phyloP scores from a whole-genome alignment of 2,888 invertebrate genomes.

The Nezara viridula region DNA sequence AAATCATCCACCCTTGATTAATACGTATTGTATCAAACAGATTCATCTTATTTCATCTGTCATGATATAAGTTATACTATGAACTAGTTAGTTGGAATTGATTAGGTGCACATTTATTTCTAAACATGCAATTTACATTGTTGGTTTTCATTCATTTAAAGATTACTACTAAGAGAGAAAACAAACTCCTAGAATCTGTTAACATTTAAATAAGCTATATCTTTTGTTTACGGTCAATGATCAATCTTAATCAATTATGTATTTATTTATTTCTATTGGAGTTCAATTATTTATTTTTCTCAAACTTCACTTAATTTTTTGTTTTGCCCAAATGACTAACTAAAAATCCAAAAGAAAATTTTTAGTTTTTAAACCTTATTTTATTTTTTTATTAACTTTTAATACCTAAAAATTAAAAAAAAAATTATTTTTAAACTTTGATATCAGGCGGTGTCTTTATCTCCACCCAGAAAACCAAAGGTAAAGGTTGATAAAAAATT shows the following conservation, averaged over 20 bases:
- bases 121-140: not conserved
- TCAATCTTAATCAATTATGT: not conserved
- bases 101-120: not conserved
- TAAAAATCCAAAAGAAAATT: not conserved
- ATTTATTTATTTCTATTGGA: not conserved
- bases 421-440: not conserved
- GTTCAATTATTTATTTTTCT: not conserved
- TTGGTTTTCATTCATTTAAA: constrained; percentile 11
- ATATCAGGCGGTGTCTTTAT: constrained; percentile 34
- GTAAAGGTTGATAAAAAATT: constrained; percentile 27
- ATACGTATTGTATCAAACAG: too few relatives aligned
- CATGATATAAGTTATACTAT: too few relatives aligned
- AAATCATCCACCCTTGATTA: too few relatives aligned
- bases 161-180: not conserved
- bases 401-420: not conserved
- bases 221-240: not conserved
- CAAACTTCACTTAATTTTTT: not conserved
- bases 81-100: not conserved
- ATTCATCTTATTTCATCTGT: too few relatives aligned
- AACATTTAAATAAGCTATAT: not conserved
- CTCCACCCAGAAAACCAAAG: constrained; percentile 55
- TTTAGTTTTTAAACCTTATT: not conserved
- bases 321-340: not conserved
- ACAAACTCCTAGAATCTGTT: not conserved
- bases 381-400: not conserved